Evolutionary conservation across 2,888 invertebrate species (phyloP), one percentile per base, ranked within the genome.

Genomic region (Acrobasis suavella): DNA sequence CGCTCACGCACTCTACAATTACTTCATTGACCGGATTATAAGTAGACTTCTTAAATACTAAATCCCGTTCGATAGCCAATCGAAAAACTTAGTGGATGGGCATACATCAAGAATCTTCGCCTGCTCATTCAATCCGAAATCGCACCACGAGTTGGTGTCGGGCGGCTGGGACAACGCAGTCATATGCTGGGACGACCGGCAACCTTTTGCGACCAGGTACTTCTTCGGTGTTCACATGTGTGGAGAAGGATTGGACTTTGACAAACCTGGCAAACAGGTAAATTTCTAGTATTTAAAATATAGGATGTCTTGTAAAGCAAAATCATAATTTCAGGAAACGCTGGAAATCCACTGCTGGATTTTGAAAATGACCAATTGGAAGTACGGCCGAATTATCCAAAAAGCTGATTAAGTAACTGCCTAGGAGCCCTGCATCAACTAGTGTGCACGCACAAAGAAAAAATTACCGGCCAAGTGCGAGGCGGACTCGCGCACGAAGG

Each of bases 141-240:
- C 94, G 12, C 91, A 93, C 62, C 93, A 95, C 75, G 95, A 95
- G 81, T 78, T 96, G 65, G 86, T 95, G 67, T 94, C 95, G 1
- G 95, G 95, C 1, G 95, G 95, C 9, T 95, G 95, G 95, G 95
- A 95, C 71, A 89, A 94, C 73, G 90, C 92, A 0, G 91, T 96
- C 1, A 93, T 95, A 72, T 95, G 95, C 74, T 95, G 95, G 95
- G 95, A 95, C 76, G 91, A 94, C 58, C 86, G 95, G 64, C 94
- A 94, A 72, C 94, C 95, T 0, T 93, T 92, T 70, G 93, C 95
- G 0, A 87, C 94, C 0, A 86, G 93, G 50, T 85, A 93, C 71
- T 91, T 95, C 67, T 79, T 86, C 1, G 95, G 95, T 1, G 90
- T 94, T 22, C 94, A 94, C 69, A 93, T 95, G 64, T 94, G 94